Conservation (phyloP, 2,888 invertebrate species). For the Tuberolachnus salignus region DNA sequence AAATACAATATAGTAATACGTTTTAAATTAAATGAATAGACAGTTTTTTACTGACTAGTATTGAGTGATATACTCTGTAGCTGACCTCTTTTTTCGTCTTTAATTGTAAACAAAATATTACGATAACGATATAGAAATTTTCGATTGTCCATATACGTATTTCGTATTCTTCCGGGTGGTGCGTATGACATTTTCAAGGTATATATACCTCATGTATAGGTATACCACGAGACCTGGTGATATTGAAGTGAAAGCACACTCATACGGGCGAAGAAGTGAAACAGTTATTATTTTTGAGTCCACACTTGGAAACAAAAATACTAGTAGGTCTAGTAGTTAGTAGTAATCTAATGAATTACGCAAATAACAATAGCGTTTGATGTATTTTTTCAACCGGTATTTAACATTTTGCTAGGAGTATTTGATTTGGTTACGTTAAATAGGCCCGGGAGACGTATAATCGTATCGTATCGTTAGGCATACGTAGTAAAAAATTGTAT, state of each 20-base stretch:
- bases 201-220: not conserved
- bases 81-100: constrained; percentile 12
- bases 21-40: constrained; percentile 49
- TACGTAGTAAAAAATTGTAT: not conserved
- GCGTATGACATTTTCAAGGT: not conserved
- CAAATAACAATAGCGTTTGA: constrained; percentile 23
- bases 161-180: constrained; percentile 32
- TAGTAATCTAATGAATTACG: not conserved
- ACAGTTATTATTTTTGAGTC: constrained; percentile 2
- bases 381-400: not conserved
- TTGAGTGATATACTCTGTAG: constrained; percentile 13
- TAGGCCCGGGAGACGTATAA: too few relatives aligned
- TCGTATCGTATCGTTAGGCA: not conserved
- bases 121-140: constrained; percentile 25
- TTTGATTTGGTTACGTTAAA: too few relatives aligned
- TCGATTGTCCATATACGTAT: constrained; percentile 4
- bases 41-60: constrained; percentile 39
- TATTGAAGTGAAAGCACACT: constrained; percentile 37
- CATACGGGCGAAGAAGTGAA: constrained; percentile 1
- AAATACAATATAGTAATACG: not conserved
- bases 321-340: too few relatives aligned
- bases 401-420: not conserved
- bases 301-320: not conserved
- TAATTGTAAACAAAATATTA: constrained; percentile 38
- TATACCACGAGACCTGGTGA: not conserved